Percentiles rank a stretch among this genome's conserved stretches.
Conservation (phyloP, 2,888 invertebrate species). For the Eretmocerus hayati region DNA sequence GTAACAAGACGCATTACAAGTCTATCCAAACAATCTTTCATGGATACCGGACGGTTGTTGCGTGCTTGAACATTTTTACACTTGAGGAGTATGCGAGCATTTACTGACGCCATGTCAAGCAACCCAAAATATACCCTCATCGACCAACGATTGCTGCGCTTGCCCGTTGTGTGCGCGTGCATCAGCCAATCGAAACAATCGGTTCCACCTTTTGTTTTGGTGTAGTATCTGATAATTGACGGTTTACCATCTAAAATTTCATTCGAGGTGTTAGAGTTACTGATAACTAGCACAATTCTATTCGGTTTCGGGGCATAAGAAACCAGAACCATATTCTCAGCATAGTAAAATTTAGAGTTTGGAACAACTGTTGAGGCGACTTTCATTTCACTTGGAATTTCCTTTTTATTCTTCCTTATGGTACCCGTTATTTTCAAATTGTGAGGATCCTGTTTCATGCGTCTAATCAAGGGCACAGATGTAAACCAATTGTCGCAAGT, state of each 20-base stretch:
- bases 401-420: slow-evolving; percentile 24
- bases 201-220: slow-evolving; percentile 25
- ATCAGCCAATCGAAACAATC: slow-evolving; percentile 27
- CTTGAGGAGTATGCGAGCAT: no score
- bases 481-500: slow-evolving; percentile 15
- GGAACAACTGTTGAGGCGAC: slow-evolving; percentile 22
- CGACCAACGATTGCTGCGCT: slow-evolving; percentile 25
- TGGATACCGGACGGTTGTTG: no score
- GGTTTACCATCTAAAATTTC: neutral
- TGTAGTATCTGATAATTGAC: slow-evolving; percentile 1
- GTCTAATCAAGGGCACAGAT: slow-evolving; percentile 10
- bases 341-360: slow-evolving; percentile 24
- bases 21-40: no score
- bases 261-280: neutral
- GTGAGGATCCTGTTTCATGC: slow-evolving; percentile 4
- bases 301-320: slow-evolving; percentile 27
- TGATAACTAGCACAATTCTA: slow-evolving; percentile 3
- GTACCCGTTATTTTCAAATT: slow-evolving; percentile 23
- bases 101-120: slow-evolving; percentile 25
- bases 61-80: no score
- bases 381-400: slow-evolving; percentile 17
- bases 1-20: no score
- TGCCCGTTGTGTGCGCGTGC: slow-evolving; percentile 17
- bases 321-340: slow-evolving; percentile 27
- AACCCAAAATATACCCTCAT: slow-evolving; percentile 25